These are phyloP conservation scores for Galeopsomyia nigrocyanea DNA, from an alignment of 2,888 invertebrate genomes.

Conservation along the genomic window DNA sequence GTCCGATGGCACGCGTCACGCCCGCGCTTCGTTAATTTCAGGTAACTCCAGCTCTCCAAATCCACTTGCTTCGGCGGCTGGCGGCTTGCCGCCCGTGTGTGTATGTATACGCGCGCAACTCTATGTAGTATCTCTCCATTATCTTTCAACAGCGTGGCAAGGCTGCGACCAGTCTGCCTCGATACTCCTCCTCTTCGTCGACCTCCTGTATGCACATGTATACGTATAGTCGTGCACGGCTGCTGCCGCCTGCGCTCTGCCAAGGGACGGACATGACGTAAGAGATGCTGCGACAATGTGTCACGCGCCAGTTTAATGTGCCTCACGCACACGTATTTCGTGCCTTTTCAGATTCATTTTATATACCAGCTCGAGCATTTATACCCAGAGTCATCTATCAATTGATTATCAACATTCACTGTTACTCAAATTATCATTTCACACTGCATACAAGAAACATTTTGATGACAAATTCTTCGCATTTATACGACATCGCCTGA, in stretches of 20 bases:
- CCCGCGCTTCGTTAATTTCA: neutral
- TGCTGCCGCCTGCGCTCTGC: conserved; percentile 7
- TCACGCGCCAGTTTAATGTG: neutral
- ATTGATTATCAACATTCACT: no score
- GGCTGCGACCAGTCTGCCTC: conserved; percentile 2
- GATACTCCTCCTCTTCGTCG: neutral
- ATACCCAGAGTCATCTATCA: no score
- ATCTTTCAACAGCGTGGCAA: conserved; percentile 29
- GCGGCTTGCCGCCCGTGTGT: neutral
- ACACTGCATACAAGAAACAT: no score
- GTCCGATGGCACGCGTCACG: neutral
- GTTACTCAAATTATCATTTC: no score
- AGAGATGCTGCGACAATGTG: conserved; percentile 1
- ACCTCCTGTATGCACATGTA: neutral
- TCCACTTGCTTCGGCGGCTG: neutral
- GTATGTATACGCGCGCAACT: no score
- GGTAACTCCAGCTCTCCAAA: no score
- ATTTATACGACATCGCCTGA: no score
- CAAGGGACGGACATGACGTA: conserved; percentile 40
- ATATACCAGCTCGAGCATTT: no score
- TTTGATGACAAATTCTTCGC: no score
- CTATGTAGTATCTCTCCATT: conserved; percentile 5
- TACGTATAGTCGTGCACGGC: no score
- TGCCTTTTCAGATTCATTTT: no score
- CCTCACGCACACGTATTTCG: no score